Conservation (phyloP, 2,888 invertebrate genomes). For the Trachelus tabidus region DNA sequence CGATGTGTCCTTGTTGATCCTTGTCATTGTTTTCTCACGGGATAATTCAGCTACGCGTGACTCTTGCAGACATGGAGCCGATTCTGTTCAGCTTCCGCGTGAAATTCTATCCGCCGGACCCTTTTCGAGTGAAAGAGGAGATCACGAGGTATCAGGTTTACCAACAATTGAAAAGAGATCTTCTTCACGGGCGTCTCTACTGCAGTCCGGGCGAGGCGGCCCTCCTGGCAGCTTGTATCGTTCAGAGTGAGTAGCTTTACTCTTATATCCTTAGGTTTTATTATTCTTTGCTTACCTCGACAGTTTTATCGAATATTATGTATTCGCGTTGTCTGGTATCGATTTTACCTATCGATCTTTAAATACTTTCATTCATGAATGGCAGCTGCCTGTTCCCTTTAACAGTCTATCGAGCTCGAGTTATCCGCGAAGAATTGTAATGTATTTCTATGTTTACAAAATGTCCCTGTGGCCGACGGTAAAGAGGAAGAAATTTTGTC, state of each 20-base stretch:
- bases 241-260: constrained; percentile 80
- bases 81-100: constrained; percentile 95
- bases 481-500: constrained; percentile 24
- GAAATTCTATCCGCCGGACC: constrained; percentile 97
- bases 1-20: too few species aligned
- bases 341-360: too few species aligned
- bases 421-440: too few species aligned
- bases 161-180: constrained; percentile 92
- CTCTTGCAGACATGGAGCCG: constrained; percentile 84
- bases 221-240: constrained; percentile 88
- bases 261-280: too few species aligned
- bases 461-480: too few species aligned
- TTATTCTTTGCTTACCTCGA: too few species aligned
- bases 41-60: not conserved
- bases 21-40: too few species aligned
- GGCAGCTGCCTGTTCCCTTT: too few species aligned
- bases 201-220: constrained; percentile 92
- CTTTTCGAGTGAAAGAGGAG: constrained; percentile 91
- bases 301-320: too few species aligned
- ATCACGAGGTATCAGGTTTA: constrained; percentile 95
- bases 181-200: constrained; percentile 93
- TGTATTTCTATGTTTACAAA: rapidly evolving
- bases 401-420: too few species aligned
- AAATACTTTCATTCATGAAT: too few species aligned
- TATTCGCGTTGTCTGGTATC: too few species aligned